Evolutionary conservation across 1,140 invertebrate species (phyloP).

Genomic region (Bombus difficillimus): DNA sequence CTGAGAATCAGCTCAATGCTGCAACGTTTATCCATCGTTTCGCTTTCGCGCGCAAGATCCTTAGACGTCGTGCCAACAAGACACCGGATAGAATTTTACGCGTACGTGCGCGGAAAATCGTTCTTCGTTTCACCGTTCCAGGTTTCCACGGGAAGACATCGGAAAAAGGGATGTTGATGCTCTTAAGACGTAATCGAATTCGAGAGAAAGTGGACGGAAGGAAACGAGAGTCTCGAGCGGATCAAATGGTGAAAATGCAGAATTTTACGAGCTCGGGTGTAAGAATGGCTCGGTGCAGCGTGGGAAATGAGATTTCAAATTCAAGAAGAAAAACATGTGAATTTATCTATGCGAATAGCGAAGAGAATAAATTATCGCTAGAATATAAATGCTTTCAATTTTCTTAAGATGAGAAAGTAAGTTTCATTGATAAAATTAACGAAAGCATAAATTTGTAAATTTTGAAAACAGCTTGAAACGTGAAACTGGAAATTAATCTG

Average conservation of each 20-base stretch:
- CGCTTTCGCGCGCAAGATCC: conserved; percentile 16
- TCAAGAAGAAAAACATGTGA: neutral
- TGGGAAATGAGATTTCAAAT: neutral
- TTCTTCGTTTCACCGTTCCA: neutral
- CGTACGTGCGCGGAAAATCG: conserved; percentile 45
- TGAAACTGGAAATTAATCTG: neutral
- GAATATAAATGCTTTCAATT: neutral
- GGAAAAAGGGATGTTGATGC: conserved; percentile 20
- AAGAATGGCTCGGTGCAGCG: too few relatives aligned
- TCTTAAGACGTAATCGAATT: conserved; percentile 24
- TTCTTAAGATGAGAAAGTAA: neutral
- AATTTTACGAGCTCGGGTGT: neutral
- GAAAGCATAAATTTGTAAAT: too few relatives aligned
- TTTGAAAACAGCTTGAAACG: too few relatives aligned
- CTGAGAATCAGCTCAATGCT: conserved; percentile 39
- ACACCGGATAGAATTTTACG: conserved; percentile 15
- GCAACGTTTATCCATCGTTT: conserved; percentile 31
- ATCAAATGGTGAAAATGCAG: neutral
- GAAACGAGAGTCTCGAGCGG: neutral
- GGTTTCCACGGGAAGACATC: neutral
- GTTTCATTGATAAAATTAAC: neutral
- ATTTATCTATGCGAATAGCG: neutral
- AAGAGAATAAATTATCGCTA: neutral
- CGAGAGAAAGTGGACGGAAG: conserved; percentile 14
- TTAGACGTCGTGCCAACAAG: neutral